Evolutionary conservation across 2,888 invertebrate genomes (phyloP).

Genomic region (Lasius platythorax): DNA sequence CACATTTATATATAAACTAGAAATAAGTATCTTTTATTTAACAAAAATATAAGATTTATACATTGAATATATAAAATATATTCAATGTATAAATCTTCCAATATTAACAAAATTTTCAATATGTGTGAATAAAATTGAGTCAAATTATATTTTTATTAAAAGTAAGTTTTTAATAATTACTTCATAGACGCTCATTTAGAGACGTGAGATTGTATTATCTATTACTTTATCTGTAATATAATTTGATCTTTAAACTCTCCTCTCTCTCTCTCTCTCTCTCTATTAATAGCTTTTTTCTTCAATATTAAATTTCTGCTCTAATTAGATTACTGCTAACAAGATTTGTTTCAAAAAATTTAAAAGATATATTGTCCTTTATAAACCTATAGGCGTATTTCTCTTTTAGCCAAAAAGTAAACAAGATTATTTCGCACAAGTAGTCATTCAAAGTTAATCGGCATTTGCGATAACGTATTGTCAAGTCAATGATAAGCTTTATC

Average conservation of each 20-base stretch:
- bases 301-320: not conserved
- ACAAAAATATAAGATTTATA: not conserved
- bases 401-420: constrained; percentile 45
- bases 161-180: not conserved
- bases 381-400: not conserved
- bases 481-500: constrained; percentile 63
- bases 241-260: not conserved
- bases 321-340: not conserved
- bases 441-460: constrained; percentile 61
- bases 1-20: not conserved
- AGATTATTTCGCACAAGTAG: constrained; percentile 55
- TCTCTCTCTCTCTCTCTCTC: not conserved
- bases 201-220: not conserved
- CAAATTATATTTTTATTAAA: constrained; percentile 9
- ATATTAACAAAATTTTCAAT: not conserved
- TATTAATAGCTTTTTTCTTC: not conserved
- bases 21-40: not conserved
- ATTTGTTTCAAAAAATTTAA: not conserved
- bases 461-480: constrained; percentile 63
- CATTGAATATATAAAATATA: not conserved
- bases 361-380: not conserved
- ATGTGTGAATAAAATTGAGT: not conserved
- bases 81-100: not conserved
- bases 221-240: not conserved
- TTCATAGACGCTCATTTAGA: not conserved